A percentile compares a stretch with the other conserved stretches of the same genome.
Evolutionary conservation across 2,797 vertebrate species (phyloP).

Genomic region (Hephaestus fuliginosus): DNA sequence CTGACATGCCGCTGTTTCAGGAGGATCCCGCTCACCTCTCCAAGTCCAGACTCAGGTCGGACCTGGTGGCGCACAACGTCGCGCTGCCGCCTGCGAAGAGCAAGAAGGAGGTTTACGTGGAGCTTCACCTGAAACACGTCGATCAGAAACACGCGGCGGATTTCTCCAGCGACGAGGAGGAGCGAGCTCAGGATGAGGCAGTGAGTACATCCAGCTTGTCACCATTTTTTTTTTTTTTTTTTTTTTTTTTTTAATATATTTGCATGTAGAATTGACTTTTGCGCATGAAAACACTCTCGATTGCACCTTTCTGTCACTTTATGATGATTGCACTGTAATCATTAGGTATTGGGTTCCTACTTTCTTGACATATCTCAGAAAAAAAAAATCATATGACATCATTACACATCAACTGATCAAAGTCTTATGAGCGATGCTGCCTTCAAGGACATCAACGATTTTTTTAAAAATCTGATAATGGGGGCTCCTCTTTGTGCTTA

Average conservation of each 20-base stretch:
- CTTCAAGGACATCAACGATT: conserved; percentile 2
- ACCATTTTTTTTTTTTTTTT: no score
- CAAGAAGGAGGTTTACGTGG: conserved; percentile 81
- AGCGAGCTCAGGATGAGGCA: conserved; percentile 49
- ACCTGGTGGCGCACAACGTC: conserved; percentile 82
- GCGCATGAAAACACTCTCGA: not conserved
- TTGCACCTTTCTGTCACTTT: not conserved
- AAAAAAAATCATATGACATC: not conserved
- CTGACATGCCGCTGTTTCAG: conserved; percentile 80
- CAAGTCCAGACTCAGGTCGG: conserved; percentile 81
- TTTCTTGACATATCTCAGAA: conserved; percentile 10
- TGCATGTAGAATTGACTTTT: not conserved
- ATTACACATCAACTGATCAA: not conserved
- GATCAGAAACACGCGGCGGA: conserved; percentile 66
- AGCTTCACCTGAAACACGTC: conserved; percentile 80
- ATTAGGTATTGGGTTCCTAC: no score
- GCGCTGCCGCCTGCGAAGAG: conserved; percentile 78
- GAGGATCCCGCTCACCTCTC: conserved; percentile 80
- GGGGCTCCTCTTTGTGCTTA: not conserved
- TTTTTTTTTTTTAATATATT: no score
- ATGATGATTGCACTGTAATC: not conserved
- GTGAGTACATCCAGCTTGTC: conserved; percentile 73
- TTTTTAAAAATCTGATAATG: not conserved
- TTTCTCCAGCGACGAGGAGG: conserved; percentile 89
- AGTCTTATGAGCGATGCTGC: not conserved